A percentile compares a stretch with the other conserved stretches of the same genome.
phyloP scores from a whole-genome alignment of 2,797 vertebrate genomes.

The Malurus leucopterus region DNA sequence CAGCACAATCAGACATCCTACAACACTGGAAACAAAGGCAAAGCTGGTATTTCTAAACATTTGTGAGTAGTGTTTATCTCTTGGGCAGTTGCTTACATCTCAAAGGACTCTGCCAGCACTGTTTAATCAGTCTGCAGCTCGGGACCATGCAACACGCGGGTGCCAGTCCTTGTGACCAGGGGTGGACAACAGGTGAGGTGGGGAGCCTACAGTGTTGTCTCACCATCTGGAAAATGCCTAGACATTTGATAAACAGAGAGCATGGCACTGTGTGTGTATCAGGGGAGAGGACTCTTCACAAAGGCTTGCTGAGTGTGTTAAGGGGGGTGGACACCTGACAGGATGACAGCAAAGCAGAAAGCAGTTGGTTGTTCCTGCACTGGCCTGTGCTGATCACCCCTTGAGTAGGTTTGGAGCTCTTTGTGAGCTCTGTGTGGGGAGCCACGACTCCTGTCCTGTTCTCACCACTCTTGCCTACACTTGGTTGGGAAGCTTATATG shows the following conservation, averaged over 20 bases:
- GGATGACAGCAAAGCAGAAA: neutral
- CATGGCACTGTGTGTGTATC: neutral
- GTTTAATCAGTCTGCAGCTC: neutral
- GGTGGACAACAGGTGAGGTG: neutral
- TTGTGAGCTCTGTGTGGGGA: neutral
- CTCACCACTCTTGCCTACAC: neutral
- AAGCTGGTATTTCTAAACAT: conserved; percentile 36
- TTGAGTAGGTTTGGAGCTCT: neutral
- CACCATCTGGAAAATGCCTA: neutral
- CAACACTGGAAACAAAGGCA: neutral
- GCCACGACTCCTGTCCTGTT: neutral
- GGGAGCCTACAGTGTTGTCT: neutral
- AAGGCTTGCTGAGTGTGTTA: neutral
- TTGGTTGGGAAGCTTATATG: neutral
- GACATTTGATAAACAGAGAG: neutral
- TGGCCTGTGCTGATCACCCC: neutral
- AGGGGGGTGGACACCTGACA: neutral
- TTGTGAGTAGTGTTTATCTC: neutral
- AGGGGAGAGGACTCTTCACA: neutral
- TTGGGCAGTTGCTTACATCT: conserved; percentile 18
- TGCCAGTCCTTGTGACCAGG: neutral
- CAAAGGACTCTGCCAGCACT: neutral
- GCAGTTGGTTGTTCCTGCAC: neutral
- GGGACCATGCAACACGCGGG: neutral
- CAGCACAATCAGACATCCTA: neutral